These are phyloP conservation scores for Anthoscopus minutus DNA, from an alignment of 2,113 vertebrate genomes.

Conservation along the genomic window DNA sequence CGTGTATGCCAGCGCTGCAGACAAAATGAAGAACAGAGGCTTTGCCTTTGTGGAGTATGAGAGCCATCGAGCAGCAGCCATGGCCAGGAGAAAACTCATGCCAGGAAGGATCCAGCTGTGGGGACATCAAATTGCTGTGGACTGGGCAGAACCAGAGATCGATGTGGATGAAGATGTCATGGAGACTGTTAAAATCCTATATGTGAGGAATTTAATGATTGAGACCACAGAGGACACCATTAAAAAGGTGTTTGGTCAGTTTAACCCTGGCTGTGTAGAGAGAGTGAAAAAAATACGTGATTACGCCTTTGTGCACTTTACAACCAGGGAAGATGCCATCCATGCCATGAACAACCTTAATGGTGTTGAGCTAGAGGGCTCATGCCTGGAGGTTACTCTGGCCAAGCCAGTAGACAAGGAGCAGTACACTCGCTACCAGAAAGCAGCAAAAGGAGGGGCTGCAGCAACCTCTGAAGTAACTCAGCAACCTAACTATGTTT, in stretches of 20 bases:
- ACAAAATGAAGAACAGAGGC: constrained; percentile 99
- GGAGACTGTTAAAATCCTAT: constrained; percentile 99
- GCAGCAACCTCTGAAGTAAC: constrained; percentile 61
- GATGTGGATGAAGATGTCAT: constrained; percentile 98
- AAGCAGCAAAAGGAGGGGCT: constrained; percentile 86
- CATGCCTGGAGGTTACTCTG: constrained; percentile 93
- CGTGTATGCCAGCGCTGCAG: constrained; percentile 94
- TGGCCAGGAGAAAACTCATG: constrained; percentile 98
- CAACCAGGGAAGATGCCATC: constrained; percentile 91
- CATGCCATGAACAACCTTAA: constrained; percentile 94
- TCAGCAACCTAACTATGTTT: constrained; percentile 86
- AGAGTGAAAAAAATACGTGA: constrained; percentile 98
- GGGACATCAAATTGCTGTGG: constrained; percentile 98
- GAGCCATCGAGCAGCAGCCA: constrained; percentile 93
- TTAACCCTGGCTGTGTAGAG: constrained; percentile 93
- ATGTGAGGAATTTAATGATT: constrained; percentile 98
- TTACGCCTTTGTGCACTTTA: constrained; percentile 96
- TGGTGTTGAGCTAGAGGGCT: constrained; percentile 91
- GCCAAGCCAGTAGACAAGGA: constrained; percentile 99
- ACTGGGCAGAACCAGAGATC: constrained; percentile 98
- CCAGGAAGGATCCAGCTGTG: constrained; percentile 95
- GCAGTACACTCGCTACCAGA: constrained; percentile 96
- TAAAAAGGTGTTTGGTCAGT: constrained; percentile 90
- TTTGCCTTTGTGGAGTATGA: constrained; percentile 98
- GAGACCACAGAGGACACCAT: constrained; percentile 95